phyloP scores from a whole-genome alignment of 2,113 vertebrate genomes.

The Pandion haliaetus region DNA sequence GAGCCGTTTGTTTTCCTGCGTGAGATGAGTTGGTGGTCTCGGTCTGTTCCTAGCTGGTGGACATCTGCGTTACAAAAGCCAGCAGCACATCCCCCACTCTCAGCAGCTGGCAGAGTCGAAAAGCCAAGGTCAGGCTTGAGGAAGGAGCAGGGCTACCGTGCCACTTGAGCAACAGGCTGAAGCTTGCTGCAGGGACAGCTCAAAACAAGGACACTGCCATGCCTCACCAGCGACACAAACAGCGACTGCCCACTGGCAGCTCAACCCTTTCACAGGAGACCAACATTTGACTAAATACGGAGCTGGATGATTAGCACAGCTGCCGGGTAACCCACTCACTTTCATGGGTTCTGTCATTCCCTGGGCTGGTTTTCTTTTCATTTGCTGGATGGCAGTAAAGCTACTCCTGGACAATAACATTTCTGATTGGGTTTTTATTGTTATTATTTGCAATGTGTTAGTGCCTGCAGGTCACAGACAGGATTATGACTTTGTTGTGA shows the following conservation, averaged over 20 bases:
- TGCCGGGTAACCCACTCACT: not conserved
- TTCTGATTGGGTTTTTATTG: constrained; percentile 43
- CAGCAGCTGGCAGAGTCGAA: not conserved
- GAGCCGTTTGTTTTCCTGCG: not conserved
- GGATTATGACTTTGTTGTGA: constrained; percentile 26
- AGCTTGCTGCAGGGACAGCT: not conserved
- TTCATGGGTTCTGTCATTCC: not conserved
- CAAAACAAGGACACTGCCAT: not conserved
- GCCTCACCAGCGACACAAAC: not conserved
- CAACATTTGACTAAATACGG: not conserved
- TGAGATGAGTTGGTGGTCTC: not conserved
- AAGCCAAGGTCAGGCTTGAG: not conserved
- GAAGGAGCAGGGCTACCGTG: not conserved
- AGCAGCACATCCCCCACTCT: not conserved
- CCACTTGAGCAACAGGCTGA: not conserved
- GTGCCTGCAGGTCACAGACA: constrained; percentile 31
- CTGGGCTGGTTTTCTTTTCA: not conserved
- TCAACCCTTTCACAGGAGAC: not conserved
- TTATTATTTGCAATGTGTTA: constrained; percentile 27
- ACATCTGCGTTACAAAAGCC: not conserved
- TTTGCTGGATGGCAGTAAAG: constrained; percentile 16
- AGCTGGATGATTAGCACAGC: not conserved
- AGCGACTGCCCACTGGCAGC: not conserved
- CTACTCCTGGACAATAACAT: constrained; percentile 19
- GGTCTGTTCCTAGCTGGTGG: not conserved